Evolutionary conservation across 1,140 invertebrate genomes (phyloP).

Genomic region (Atta colombica): DNA sequence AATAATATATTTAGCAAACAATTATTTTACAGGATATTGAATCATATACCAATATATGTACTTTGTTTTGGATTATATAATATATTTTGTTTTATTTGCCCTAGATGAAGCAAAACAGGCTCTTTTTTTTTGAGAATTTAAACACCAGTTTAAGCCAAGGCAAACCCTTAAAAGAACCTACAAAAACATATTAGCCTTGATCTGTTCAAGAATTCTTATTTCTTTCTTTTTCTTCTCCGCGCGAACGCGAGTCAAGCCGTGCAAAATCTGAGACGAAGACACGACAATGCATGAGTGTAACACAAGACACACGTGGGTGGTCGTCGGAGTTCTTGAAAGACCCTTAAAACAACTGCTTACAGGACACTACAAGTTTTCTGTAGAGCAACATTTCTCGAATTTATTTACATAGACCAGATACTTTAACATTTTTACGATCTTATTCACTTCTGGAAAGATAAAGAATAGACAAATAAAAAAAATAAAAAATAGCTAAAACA

Average conservation of each 20-base stretch:
- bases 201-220: not conserved
- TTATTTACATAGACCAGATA: not conserved
- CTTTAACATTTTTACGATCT: not conserved
- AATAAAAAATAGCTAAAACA: not conserved
- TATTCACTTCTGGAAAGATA: not conserved
- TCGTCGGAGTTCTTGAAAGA: slow-evolving; percentile 6
- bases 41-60: not conserved
- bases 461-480: not conserved
- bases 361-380: not conserved
- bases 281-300: slow-evolving; percentile 59
- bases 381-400: not conserved
- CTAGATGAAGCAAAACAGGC: not conserved
- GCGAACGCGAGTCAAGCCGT: not conserved
- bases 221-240: not conserved
- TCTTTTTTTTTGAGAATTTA: not conserved
- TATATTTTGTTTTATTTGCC: not conserved
- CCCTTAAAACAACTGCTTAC: slow-evolving; percentile 21
- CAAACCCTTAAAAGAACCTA: slow-evolving; percentile 2
- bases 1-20: not conserved
- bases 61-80: not conserved
- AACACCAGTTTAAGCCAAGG: slow-evolving; percentile 38
- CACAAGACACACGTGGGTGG: slow-evolving; percentile 61
- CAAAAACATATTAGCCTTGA: slow-evolving; percentile 59
- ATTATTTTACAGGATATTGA: not conserved
- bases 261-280: slow-evolving; percentile 36